Conservation (phyloP, 2,113 vertebrate species). For the Hemichromis elongatus region DNA sequence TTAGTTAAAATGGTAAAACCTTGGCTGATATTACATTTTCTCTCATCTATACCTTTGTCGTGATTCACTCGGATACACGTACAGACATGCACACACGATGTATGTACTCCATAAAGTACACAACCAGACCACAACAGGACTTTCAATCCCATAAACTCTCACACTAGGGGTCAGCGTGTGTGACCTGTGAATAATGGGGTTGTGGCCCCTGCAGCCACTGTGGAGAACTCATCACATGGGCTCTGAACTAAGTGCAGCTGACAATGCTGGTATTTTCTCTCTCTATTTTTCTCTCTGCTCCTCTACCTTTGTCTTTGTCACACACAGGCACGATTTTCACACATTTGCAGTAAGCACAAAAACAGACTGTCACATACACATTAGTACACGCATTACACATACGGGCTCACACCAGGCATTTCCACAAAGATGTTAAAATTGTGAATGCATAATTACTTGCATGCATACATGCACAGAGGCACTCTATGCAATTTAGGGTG, state of each 20-base stretch:
- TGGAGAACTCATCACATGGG: conserved; percentile 32
- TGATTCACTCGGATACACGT: background rate
- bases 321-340: background rate
- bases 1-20: background rate
- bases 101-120: background rate
- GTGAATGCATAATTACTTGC: background rate
- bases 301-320: background rate
- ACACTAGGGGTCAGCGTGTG: background rate
- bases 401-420: background rate
- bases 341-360: background rate
- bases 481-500: background rate
- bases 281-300: background rate
- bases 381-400: background rate
- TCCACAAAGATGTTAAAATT: background rate
- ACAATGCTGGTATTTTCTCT: background rate
- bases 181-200: conserved; percentile 30
- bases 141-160: background rate
- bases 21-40: background rate
- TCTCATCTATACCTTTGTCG: accelerated
- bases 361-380: background rate
- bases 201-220: conserved; percentile 2
- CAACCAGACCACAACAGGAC: background rate
- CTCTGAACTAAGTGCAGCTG: conserved; percentile 28
- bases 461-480: background rate
- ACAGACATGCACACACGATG: background rate